Conservation (phyloP, 2,888 invertebrate genomes). For the Apamea anceps region DNA sequence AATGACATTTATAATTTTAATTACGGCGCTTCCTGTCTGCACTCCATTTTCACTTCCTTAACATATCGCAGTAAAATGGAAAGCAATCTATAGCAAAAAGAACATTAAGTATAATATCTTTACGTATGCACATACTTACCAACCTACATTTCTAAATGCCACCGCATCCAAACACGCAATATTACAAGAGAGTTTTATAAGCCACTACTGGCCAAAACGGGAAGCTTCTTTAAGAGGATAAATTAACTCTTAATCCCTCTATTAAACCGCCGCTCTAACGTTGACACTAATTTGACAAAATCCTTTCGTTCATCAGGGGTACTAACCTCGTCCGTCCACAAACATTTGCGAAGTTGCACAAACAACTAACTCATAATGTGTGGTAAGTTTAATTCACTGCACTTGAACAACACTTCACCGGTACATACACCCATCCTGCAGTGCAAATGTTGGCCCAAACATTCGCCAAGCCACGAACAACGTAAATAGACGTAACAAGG, state of each 20-base stretch:
- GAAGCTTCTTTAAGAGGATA: slow-evolving; percentile 56
- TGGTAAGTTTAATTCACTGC: slow-evolving; percentile 79
- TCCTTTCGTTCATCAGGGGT: slow-evolving; percentile 58
- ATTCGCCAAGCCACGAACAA: slow-evolving; percentile 75
- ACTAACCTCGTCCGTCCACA: slow-evolving; percentile 88
- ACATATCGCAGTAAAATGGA: slow-evolving; percentile 45
- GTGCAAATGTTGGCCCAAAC: slow-evolving; percentile 78
- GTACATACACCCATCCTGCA: slow-evolving; percentile 78
- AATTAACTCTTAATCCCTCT: slow-evolving; percentile 64
- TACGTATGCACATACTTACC: slow-evolving; percentile 60
- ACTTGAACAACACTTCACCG: slow-evolving; percentile 82
- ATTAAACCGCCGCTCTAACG: slow-evolving; percentile 46
- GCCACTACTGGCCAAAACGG: slow-evolving; percentile 42
- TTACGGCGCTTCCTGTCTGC: slow-evolving; percentile 32
- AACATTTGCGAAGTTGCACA: slow-evolving; percentile 81
- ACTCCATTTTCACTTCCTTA: slow-evolving; percentile 31
- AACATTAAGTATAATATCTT: slow-evolving; percentile 41
- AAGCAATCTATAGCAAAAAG: slow-evolving; percentile 48
- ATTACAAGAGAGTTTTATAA: slow-evolving; percentile 57
- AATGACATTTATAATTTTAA: slow-evolving; percentile 42
- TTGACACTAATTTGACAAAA: slow-evolving; percentile 64
- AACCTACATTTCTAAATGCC: slow-evolving; percentile 69
- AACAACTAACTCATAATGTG: slow-evolving; percentile 81
- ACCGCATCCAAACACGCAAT: slow-evolving; percentile 69
- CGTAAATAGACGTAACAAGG: slow-evolving; percentile 79